These are phyloP conservation scores for Cynocephalus volans DNA, from an alignment of 2,113 vertebrate genomes.

Conservation along the genomic window DNA sequence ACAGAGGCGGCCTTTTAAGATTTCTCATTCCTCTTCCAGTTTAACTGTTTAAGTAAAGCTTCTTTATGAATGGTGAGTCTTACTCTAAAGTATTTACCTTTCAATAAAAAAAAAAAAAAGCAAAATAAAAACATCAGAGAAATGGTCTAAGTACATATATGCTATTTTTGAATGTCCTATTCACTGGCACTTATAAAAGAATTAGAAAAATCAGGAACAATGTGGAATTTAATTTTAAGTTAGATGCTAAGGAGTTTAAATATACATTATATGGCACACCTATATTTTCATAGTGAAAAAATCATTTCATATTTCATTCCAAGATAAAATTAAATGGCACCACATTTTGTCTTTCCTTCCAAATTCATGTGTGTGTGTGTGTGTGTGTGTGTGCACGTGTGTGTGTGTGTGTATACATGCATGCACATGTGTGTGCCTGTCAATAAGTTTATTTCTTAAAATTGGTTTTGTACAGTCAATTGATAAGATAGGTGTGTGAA, in stretches of 20 bases:
- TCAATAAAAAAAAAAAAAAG: constrained; percentile 45
- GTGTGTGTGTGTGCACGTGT: constrained; percentile 14
- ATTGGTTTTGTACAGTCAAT: constrained; percentile 72
- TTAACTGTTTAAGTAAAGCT: background rate
- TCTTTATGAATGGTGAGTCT: background rate
- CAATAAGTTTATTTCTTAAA: constrained; percentile 81
- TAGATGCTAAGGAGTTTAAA: background rate
- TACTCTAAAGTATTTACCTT: constrained; percentile 30
- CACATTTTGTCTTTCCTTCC: constrained; percentile 9
- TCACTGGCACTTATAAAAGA: background rate
- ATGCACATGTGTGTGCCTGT: constrained; percentile 51
- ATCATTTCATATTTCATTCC: constrained; percentile 38
- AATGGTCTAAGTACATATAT: background rate
- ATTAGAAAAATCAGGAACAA: background rate
- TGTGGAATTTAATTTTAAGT: constrained; percentile 2
- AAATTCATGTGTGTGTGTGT: background rate
- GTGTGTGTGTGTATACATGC: background rate
- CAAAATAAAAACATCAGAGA: constrained; percentile 30
- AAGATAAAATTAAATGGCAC: background rate
- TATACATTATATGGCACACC: background rate
- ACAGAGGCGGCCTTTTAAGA: background rate
- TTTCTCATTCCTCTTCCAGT: background rate
- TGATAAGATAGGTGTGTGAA: constrained; percentile 76
- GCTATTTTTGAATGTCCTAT: background rate
- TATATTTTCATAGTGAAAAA: background rate